A percentile compares a stretch with the other conserved stretches of the same genome.
These are phyloP conservation scores for Potamarius usumacintae DNA, from an alignment of 2,113 vertebrate species.

Conservation along the genomic window DNA sequence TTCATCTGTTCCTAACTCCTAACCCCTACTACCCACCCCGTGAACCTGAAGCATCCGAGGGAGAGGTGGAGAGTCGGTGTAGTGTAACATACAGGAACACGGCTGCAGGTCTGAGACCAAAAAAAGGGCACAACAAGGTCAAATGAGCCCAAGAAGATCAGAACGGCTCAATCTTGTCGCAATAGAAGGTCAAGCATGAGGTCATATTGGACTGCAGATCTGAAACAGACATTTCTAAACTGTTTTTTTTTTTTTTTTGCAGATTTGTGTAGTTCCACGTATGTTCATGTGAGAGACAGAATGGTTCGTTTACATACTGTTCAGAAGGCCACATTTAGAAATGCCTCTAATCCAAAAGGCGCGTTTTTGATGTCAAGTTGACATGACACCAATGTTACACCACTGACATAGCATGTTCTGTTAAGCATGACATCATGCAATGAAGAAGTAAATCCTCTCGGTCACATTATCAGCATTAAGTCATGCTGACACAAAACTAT, in stretches of 20 bases:
- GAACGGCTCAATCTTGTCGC: conserved; percentile 23
- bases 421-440: neutral
- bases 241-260: neutral
- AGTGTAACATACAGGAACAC: conserved; percentile 48
- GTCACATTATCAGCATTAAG: too few species aligned
- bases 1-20: conserved; percentile 45
- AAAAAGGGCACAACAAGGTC: conserved; percentile 49
- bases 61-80: conserved; percentile 29
- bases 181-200: neutral
- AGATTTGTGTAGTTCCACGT: neutral
- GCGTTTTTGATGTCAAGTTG: neutral
- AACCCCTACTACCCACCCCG: conserved; percentile 46
- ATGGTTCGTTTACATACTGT: neutral
- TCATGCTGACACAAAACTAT: neutral
- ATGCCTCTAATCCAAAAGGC: neutral
- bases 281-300: neutral
- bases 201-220: neutral
- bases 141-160: conserved; percentile 57
- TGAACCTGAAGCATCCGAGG: conserved; percentile 42
- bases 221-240: neutral
- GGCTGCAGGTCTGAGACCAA: conserved; percentile 50
- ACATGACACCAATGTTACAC: neutral
- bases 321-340: neutral
- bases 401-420: neutral
- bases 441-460: neutral